Base-by-base conservation (phyloP, 2,888 invertebrate species). In the Caradrina clavipalpis region DNA sequence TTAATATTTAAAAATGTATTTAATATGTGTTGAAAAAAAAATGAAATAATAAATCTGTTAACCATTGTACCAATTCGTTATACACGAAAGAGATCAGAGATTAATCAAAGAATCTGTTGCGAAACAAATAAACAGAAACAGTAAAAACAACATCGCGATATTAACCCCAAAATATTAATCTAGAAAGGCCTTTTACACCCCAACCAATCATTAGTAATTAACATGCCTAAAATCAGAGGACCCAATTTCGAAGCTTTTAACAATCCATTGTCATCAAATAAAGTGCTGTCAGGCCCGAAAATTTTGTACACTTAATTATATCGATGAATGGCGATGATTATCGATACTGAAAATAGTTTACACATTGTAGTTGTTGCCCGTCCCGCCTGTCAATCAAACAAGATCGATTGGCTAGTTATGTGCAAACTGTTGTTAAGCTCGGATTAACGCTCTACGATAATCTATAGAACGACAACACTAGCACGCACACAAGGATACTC, bases 351-450 rank as follows among this genome's bases (percentile, higher is more conserved):
- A 72, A 79, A 71, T 76, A 76, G 76, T 74, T 75, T 75, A 75
- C 86, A 78, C 76, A 71, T 67, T 69, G 65, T 71, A 53, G 66
- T 87, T 80, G 84, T 80, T 83, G 79, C 86, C 81, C 85, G 71
- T 75, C 71, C 83, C 76, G 70, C 26, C 86, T 89, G 91, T 92
- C 93, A 91, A 91, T 91, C 91, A 92, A 83, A 86, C 78, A 78
- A 87, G 89, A 91, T 91, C 90, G 91, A 91, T 91, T 85, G 84
- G 78, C 82, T 83, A 87, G 89, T 89, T 88, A 90, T 87, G 87
- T 89, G 90, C 91, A 91, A 92, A 92, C 91, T 90, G 90, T 86
- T 87, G 88, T 86, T 92, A 91, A 93, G 88, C 92, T 86, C 80
- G 81, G 88, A 86, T 92, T 88, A 89, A 72, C 87, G 80, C 81